These are phyloP conservation scores for Nyctibius bracteatus DNA, from an alignment of 2,113 vertebrate genomes.

Conservation along the genomic window DNA sequence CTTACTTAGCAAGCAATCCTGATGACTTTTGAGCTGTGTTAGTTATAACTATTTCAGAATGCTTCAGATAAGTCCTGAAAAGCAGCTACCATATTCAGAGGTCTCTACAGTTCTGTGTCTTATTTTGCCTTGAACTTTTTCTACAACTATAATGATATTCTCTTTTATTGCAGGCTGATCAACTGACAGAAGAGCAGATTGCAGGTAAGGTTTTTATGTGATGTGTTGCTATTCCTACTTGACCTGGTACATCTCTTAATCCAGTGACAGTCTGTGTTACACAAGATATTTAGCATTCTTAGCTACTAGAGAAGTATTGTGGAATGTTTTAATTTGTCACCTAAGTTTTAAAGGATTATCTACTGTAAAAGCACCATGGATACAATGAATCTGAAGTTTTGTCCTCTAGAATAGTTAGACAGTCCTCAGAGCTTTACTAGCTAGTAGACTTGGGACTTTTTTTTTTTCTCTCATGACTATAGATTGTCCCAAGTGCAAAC, in stretches of 20 bases:
- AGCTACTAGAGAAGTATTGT: neutral
- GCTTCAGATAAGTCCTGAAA: neutral
- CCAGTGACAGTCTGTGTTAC: slow-evolving; percentile 13
- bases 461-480: neutral
- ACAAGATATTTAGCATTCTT: slow-evolving; percentile 28
- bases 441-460: neutral
- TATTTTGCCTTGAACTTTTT: neutral
- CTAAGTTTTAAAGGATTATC: neutral
- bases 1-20: neutral
- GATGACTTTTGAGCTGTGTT: neutral
- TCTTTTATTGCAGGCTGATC: slow-evolving; percentile 87
- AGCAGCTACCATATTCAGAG: neutral
- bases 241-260: slow-evolving; percentile 24
- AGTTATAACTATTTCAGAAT: neutral
- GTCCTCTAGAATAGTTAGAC: neutral
- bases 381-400: neutral
- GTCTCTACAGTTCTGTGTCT: neutral
- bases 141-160: neutral
- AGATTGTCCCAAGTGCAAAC: neutral
- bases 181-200: slow-evolving; percentile 99
- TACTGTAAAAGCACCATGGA: neutral
- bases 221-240: neutral
- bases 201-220: slow-evolving; percentile 84
- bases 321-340: neutral
- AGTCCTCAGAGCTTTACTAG: neutral